Evolutionary conservation across 2,113 vertebrate genomes (phyloP).

Genomic region (Anseranas semipalmata): DNA sequence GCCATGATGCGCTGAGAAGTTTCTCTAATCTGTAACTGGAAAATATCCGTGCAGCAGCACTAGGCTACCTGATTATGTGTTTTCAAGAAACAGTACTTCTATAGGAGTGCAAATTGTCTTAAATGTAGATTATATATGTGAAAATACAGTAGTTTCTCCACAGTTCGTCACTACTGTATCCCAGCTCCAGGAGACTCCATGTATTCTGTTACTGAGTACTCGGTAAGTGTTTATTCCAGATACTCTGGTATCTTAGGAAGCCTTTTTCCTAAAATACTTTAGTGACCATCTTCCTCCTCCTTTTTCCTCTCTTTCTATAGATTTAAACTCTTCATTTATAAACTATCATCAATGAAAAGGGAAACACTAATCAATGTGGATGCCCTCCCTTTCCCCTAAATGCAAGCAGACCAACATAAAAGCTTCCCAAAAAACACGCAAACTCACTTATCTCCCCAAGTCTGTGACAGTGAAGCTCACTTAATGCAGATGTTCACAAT

Average conservation of each 20-base stretch:
- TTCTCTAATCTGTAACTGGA: neutral
- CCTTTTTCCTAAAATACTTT: neutral
- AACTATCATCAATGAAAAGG: neutral
- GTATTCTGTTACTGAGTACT: neutral
- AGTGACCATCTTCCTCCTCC: neutral
- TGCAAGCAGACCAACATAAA: neutral
- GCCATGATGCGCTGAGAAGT: neutral
- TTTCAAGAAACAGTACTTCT: neutral
- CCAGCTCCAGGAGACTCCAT: neutral
- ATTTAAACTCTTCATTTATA: neutral
- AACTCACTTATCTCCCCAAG: neutral
- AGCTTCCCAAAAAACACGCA: neutral
- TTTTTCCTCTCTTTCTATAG: neutral
- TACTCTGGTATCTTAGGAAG: neutral
- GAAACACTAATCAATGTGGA: neutral
- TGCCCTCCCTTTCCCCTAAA: neutral
- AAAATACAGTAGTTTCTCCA: neutral
- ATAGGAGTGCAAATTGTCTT: neutral
- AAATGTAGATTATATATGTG: neutral
- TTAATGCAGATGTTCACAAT: neutral
- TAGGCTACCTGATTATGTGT: neutral
- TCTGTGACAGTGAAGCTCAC: rapidly evolving
- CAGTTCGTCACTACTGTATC: neutral
- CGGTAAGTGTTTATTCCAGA: neutral
- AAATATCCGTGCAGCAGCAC: neutral